Base-by-base conservation (phyloP, 2,888 invertebrate species). In the Drosophila meridiana region DNA sequence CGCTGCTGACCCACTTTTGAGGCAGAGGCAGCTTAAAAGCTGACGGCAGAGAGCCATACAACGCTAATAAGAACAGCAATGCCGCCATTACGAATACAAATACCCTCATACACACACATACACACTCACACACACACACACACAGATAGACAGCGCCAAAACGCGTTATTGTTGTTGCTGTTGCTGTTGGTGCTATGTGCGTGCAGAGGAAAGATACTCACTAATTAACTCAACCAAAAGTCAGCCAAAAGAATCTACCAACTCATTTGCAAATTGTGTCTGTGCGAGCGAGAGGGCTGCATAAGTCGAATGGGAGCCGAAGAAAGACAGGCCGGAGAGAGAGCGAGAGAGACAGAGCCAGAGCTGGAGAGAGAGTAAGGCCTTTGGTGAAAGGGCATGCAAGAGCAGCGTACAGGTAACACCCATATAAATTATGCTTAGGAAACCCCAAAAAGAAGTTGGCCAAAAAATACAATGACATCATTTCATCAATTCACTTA, bases 161-260 rank as follows among this genome's bases (percentile, higher is more conserved):
- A 73, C 73, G 78, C 78, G 69, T 64, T 85, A 47, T 68, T 76
- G 68, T 70, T 76, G 73, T 38, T 76, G 73, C 34, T 79, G 59
- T 56, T 73, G 70, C 30, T 73, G 58, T 34, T 73, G 56, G 52
- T 64, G 57, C 60, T 62, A 69, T 67, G 79, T 85, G 85, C 90
- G 90, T 90, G 89, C 80, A 42, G 69, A 80, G 87, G 85, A 90
- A 86, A 86, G 83, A 86, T 86, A 89, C 89, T 75, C 75, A 89
- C 89, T 90, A 90, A 87, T 90, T 87, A 87, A 85, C 90, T 80
- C 83, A 89, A 69, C 81, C 63, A 71, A 83, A 80, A 77, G 77
- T 71, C 84, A 80, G 57, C 87, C 72, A 74, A 86, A 89, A 90
- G 83, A 87, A 86, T 75, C 80, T 76, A 74, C 28, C 82, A 76